Percentiles rank a stretch among this genome's conserved stretches.
Conservation (phyloP, 2,113 vertebrate genomes). For the Polypterus bichir region DNA sequence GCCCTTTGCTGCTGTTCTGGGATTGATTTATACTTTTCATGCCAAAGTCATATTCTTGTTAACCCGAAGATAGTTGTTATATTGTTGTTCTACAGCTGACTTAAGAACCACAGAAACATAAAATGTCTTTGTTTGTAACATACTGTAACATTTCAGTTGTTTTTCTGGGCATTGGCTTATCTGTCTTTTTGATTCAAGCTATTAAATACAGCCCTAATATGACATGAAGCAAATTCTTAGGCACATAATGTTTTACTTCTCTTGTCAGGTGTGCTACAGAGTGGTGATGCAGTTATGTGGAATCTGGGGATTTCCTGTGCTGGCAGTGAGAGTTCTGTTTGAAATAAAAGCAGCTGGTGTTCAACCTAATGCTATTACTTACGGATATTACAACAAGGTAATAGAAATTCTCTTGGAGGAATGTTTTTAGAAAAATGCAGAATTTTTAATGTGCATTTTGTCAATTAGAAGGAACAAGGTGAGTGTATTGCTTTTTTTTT, state of each 20-base stretch:
- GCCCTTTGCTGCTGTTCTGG: too few species aligned
- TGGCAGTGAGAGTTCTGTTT: constrained; percentile 86
- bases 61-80: too few species aligned
- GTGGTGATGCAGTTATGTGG: constrained; percentile 96
- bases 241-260: constrained; percentile 1
- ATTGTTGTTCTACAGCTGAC: too few species aligned
- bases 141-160: constrained; percentile 7
- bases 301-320: constrained; percentile 78
- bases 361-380: constrained; percentile 90
- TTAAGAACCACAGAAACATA: too few species aligned
- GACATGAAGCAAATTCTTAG: not conserved
- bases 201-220: not conserved
- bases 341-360: constrained; percentile 94
- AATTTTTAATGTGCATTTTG: too few species aligned
- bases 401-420: constrained; percentile 5
- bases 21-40: too few species aligned
- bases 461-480: too few species aligned
- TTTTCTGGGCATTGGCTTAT: not conserved
- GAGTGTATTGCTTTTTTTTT: too few species aligned
- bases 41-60: too few species aligned
- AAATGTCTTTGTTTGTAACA: not conserved
- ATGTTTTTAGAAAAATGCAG: too few species aligned
- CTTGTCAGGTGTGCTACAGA: constrained; percentile 81
- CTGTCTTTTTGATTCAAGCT: not conserved
- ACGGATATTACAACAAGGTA: constrained; percentile 98